A percentile compares a stretch with the other conserved stretches of the same genome.
Evolutionary conservation across 2,113 vertebrate species (phyloP).

Genomic region (Nanorana parkeri): DNA sequence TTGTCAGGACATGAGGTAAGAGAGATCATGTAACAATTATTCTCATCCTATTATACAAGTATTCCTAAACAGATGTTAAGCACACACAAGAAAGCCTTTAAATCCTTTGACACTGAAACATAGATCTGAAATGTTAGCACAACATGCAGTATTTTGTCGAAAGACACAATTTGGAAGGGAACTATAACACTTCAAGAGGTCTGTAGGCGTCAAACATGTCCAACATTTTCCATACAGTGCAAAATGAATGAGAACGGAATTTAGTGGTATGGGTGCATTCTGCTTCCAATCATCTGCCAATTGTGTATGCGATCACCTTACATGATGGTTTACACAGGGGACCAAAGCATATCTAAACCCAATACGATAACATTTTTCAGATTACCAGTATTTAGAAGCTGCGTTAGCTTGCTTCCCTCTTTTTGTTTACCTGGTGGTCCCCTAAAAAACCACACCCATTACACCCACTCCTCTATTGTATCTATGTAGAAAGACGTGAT

Average conservation of each 20-base stretch:
- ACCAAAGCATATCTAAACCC: too few species aligned
- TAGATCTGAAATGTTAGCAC: conserved; percentile 41
- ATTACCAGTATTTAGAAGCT: too few species aligned
- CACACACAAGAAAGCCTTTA: conserved; percentile 19
- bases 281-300: too few species aligned
- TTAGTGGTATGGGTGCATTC: too few species aligned
- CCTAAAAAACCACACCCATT: too few species aligned
- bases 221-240: not conserved
- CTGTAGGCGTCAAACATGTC: conserved; percentile 21
- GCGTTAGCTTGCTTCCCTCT: too few species aligned
- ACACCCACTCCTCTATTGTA: too few species aligned
- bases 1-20: conserved; percentile 19
- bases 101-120: conserved; percentile 35
- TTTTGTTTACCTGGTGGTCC: too few species aligned
- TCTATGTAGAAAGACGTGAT: too few species aligned
- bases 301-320: too few species aligned
- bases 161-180: conserved; percentile 26
- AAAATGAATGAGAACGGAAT: conserved; percentile 15
- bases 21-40: conserved; percentile 29
- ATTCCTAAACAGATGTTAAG: conserved; percentile 30
- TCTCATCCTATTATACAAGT: conserved; percentile 19
- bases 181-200: conserved; percentile 15
- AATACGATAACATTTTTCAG: too few species aligned
- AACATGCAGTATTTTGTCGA: conserved; percentile 23
- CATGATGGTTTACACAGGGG: too few species aligned